Percentiles rank a stretch among this genome's conserved stretches.
phyloP scores from a whole-genome alignment of 1,140 invertebrate genomes.

The Melitaea cinxia region DNA sequence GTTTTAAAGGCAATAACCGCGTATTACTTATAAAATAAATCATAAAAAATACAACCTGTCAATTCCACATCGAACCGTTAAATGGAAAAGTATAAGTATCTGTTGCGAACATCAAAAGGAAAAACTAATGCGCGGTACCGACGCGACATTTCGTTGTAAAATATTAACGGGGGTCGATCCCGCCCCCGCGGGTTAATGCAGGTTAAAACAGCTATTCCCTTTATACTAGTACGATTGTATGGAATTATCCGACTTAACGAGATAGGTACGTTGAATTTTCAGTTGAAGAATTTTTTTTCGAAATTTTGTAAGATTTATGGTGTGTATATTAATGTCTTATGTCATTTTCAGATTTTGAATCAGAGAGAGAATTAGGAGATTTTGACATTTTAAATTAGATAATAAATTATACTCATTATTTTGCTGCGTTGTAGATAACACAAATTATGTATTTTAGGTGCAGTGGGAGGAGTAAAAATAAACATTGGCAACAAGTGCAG shows the following conservation, averaged over 20 bases:
- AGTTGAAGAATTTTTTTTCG: not conserved
- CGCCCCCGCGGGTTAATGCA: conserved; percentile 65
- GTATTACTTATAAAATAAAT: not conserved
- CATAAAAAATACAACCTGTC: conserved; percentile 7
- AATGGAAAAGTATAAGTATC: conserved; percentile 13
- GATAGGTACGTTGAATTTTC: conserved; percentile 9
- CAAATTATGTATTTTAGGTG: too few relatives aligned
- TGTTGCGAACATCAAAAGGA: conserved; percentile 70
- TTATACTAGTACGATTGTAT: conserved; percentile 53
- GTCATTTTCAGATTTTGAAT: too few relatives aligned
- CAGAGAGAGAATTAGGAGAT: too few relatives aligned
- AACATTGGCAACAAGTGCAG: too few relatives aligned
- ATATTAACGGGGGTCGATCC: conserved; percentile 66
- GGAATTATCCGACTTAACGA: conserved; percentile 60
- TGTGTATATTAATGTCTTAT: not conserved
- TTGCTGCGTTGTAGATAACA: too few relatives aligned
- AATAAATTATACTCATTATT: too few relatives aligned
- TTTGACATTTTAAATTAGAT: too few relatives aligned
- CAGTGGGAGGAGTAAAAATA: too few relatives aligned
- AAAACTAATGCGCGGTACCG: conserved; percentile 69
- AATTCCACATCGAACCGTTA: conserved; percentile 12
- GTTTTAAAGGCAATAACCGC: not conserved
- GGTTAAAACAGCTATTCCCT: conserved; percentile 59
- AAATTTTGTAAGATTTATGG: not conserved
- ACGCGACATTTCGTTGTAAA: conserved; percentile 64